Evolutionary conservation across 2,797 vertebrate species (phyloP).

Genomic region (Acridotheres tristis): DNA sequence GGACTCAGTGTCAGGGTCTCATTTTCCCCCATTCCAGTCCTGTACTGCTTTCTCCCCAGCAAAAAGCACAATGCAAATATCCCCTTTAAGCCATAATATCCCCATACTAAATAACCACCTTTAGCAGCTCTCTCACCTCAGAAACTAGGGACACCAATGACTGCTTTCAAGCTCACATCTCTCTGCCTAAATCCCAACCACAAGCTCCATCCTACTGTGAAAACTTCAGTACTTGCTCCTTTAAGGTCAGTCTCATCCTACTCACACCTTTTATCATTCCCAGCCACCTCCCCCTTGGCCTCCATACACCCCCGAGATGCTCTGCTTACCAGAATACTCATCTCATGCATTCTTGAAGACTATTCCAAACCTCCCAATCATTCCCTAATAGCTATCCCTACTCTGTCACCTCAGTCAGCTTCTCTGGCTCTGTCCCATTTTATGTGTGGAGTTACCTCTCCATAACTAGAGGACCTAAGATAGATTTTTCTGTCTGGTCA

Average conservation of each 20-base stretch:
- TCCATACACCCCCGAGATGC: rapidly evolving
- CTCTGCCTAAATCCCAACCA: not conserved
- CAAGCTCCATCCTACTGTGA: not conserved
- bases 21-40: not conserved
- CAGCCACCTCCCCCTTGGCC: not conserved
- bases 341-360: not conserved
- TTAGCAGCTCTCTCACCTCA: not conserved
- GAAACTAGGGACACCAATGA: not conserved
- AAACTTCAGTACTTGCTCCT: not conserved
- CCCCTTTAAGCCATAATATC: not conserved
- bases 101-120: not conserved
- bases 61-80: not conserved
- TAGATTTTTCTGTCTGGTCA: not conserved
- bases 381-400: not conserved
- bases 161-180: not conserved
- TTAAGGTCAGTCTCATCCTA: not conserved
- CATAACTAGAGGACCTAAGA: not conserved
- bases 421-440: not conserved
- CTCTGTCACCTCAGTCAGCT: not conserved
- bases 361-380: not conserved
- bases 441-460: not conserved
- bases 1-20: not conserved
- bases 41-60: not conserved
- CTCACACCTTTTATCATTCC: not conserved
- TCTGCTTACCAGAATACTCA: not conserved